phyloP scores from a whole-genome alignment of 2,888 invertebrate genomes.

The Perizoma flavofasciatum region DNA sequence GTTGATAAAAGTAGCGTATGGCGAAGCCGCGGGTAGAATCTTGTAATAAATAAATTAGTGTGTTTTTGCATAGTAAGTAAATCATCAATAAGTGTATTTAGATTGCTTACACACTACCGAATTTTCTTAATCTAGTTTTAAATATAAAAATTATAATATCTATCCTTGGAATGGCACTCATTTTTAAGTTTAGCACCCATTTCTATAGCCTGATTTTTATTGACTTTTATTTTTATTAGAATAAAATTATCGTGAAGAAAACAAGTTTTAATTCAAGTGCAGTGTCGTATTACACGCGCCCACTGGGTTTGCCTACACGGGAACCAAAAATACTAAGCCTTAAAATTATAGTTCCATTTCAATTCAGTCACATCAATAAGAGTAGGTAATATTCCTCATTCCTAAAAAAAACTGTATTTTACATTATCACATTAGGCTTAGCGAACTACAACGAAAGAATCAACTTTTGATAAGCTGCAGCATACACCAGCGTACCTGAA shows the following conservation, averaged over 20 bases:
- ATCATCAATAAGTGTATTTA: too few relatives aligned
- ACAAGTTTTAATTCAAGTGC: too few relatives aligned
- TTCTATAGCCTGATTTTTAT: not conserved
- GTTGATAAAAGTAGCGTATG: too few relatives aligned
- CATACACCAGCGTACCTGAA: slow-evolving; percentile 77
- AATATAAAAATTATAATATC: slow-evolving; percentile 20
- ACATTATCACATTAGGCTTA: slow-evolving; percentile 25
- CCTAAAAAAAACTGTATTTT: too few relatives aligned
- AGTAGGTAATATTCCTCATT: slow-evolving; percentile 20
- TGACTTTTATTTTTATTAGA: too few relatives aligned
- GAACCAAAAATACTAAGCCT: too few relatives aligned
- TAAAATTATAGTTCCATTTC: slow-evolving; percentile 22
- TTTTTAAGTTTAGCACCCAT: slow-evolving; percentile 29
- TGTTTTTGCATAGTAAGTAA: too few relatives aligned
- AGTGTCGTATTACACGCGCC: too few relatives aligned
- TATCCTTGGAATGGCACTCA: slow-evolving; percentile 32
- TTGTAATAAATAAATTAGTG: too few relatives aligned
- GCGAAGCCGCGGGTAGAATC: too few relatives aligned
- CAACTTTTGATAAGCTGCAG: slow-evolving; percentile 47
- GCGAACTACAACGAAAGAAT: not conserved
- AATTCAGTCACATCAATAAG: slow-evolving; percentile 31
- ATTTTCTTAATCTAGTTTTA: slow-evolving; percentile 5
- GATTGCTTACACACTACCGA: slow-evolving; percentile 9
- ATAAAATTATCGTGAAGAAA: too few relatives aligned
- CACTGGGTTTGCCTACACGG: too few relatives aligned